These are phyloP conservation scores for Parapristionchus giblindavisi DNA, from an alignment of 2,888 invertebrate species.

Conservation along the genomic window DNA sequence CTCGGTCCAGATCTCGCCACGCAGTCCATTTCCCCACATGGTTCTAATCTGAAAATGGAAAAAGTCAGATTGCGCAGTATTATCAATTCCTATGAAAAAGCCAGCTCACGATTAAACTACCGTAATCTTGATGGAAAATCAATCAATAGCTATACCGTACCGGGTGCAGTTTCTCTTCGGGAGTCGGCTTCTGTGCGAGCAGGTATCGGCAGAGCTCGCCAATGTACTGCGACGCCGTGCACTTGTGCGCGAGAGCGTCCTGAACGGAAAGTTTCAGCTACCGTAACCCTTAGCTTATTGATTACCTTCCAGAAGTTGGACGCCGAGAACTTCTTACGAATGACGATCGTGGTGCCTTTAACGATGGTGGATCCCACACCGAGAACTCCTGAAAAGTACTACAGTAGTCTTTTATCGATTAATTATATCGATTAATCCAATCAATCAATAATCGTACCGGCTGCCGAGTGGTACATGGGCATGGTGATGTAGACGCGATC, in stretches of 20 bases:
- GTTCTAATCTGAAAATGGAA: conserved; percentile 77
- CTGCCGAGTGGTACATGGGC: conserved; percentile 94
- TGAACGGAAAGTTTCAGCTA: background rate
- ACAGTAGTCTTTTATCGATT: too few species aligned
- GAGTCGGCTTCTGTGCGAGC: conserved; percentile 72
- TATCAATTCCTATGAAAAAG: background rate
- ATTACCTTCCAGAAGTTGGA: conserved; percentile 88
- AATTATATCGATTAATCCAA: too few species aligned
- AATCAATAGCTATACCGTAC: background rate
- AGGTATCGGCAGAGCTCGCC: conserved; percentile 74
- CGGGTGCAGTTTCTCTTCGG: conserved; percentile 71
- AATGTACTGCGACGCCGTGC: conserved; percentile 71
- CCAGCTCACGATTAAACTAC: background rate
- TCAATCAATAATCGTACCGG: too few species aligned
- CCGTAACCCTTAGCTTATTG: conserved; percentile 85
- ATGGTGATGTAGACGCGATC: conserved; percentile 90
- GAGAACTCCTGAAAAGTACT: conserved; percentile 42
- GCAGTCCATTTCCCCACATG: conserved; percentile 90
- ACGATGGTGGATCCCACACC: conserved; percentile 56
- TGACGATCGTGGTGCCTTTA: conserved; percentile 81
- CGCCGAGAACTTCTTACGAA: conserved; percentile 92
- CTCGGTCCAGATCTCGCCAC: conserved; percentile 91
- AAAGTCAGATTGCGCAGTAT: background rate
- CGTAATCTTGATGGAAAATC: background rate
- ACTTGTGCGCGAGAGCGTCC: conserved; percentile 58